Percentiles rank a stretch among this genome's conserved stretches.
Evolutionary conservation across 2,888 invertebrate genomes (phyloP).

Genomic region (Agonopterix heracliana): DNA sequence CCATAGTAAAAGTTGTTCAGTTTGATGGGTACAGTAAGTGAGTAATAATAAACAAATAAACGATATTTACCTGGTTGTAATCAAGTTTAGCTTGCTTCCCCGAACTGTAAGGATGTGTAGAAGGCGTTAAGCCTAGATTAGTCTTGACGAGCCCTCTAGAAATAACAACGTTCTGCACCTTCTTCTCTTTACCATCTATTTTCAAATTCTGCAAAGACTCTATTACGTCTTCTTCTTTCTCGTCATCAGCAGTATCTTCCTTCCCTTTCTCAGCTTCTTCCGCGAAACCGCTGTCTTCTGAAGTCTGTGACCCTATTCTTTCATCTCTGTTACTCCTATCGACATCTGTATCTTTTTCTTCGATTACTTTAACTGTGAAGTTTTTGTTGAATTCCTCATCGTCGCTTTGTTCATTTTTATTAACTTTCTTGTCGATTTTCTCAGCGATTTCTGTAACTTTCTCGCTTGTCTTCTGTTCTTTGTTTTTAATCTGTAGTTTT

Average conservation of each 20-base stretch:
- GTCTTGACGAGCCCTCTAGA: conserved; percentile 25
- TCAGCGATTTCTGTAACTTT: too few relatives aligned
- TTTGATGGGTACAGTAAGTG: too few relatives aligned
- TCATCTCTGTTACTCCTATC: conserved; percentile 16
- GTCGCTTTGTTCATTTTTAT: conserved; percentile 24
- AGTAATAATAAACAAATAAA: too few relatives aligned
- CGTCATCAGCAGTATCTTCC: conserved; percentile 1
- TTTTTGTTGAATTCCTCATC: conserved; percentile 7
- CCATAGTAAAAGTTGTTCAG: too few relatives aligned
- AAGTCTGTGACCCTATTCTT: conserved; percentile 49
- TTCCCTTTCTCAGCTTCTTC: conserved; percentile 24
- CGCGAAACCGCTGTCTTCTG: conserved; percentile 55
- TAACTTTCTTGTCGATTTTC: conserved; percentile 30
- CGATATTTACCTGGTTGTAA: too few relatives aligned
- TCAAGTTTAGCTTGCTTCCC: too few relatives aligned
- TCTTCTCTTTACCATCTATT: conserved; percentile 26
- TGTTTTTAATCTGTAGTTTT: conserved; percentile 7
- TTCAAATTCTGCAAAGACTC: conserved; percentile 26
- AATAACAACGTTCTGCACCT: conserved; percentile 31
- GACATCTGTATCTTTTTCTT: conserved; percentile 23
- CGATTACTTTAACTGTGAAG: conserved; percentile 27
- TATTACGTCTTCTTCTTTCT: conserved; percentile 13
- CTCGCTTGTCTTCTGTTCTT: conserved; percentile 14
- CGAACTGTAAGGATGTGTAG: conserved; percentile 19
- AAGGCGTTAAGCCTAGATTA: conserved; percentile 10